A percentile compares a stretch with the other conserved stretches of the same genome.
phyloP scores from a whole-genome alignment of 64 coral and sea anemone genomes.

The Stichodactyla mertensii region DNA sequence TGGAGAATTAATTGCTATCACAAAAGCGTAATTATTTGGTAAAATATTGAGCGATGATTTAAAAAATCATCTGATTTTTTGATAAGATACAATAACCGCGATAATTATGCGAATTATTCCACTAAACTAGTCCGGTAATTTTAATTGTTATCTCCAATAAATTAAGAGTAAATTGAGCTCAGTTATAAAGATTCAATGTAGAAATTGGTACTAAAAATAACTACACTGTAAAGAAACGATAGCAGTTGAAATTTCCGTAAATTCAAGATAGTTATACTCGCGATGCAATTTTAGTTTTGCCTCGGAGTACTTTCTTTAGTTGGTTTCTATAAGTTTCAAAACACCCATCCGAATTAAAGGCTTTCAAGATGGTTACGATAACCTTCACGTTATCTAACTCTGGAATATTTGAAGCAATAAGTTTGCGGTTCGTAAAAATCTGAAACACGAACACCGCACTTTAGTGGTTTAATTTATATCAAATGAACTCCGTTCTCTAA shows the following conservation, averaged over 20 bases:
- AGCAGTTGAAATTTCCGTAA: not conserved
- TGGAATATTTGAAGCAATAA: not conserved
- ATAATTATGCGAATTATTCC: constrained; percentile 1
- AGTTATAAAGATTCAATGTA: not conserved
- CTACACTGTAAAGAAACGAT: not conserved
- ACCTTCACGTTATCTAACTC: not conserved
- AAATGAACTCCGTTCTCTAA: not conserved
- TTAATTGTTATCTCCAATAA: not conserved
- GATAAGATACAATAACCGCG: not conserved
- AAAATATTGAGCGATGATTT: not conserved
- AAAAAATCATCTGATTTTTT: not conserved
- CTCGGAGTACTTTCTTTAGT: not conserved
- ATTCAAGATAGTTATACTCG: not conserved
- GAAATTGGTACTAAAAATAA: not conserved
- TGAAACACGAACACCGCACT: not conserved
- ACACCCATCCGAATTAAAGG: not conserved
- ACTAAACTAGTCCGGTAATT: not conserved
- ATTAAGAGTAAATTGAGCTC: not conserved
- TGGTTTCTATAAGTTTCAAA: not conserved
- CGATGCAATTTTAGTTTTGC: not conserved
- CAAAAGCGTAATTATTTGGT: not conserved
- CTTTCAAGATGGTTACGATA: not conserved
- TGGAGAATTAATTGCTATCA: not conserved
- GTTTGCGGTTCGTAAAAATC: not conserved
- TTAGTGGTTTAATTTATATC: not conserved